A percentile compares a stretch with the other conserved stretches of the same genome.
Conservation (phyloP, 37 sponge, comb jelly and placozoan genomes). For the Aplysina aerophoba region DNA sequence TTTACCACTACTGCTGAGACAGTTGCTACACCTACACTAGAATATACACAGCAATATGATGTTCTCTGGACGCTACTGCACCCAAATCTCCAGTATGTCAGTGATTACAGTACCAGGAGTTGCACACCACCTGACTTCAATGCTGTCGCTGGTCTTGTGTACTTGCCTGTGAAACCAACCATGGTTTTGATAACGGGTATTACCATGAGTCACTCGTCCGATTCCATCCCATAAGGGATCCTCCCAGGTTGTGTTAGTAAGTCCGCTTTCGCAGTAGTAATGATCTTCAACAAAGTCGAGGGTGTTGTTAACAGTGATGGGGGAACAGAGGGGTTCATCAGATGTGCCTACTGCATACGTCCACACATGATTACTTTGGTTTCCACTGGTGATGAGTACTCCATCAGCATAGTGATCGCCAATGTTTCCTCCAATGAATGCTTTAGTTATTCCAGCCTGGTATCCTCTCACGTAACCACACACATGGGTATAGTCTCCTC, state of each 20-base stretch:
- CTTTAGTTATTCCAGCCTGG: background rate
- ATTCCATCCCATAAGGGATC: slow-evolving; percentile 36
- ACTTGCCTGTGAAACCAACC: slow-evolving; percentile 17
- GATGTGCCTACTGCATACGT: background rate
- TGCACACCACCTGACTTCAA: slow-evolving; percentile 32
- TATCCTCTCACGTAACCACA: slow-evolving; percentile 23
- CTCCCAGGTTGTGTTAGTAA: background rate
- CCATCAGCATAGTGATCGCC: slow-evolving; percentile 16
- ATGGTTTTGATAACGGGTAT: slow-evolving; percentile 13
- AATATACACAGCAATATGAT: no score
- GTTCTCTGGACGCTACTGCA: background rate
- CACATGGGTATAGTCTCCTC: slow-evolving; percentile 4
- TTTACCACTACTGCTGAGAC: no score
- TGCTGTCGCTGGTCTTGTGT: background rate
- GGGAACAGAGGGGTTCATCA: background rate
- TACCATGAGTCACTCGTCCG: background rate
- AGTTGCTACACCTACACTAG: no score
- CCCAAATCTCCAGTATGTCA: slow-evolving; percentile 29
- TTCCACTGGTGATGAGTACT: slow-evolving; percentile 17
- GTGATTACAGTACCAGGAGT: slow-evolving; percentile 14
- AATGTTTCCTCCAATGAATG: slow-evolving; percentile 1
- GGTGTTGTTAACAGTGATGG: no score
- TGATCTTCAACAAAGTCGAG: background rate
- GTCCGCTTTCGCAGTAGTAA: slow-evolving; percentile 20
- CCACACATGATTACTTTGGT: slow-evolving; percentile 12